These are phyloP conservation scores for Araneus ventricosus DNA, from an alignment of 1,140 invertebrate species.

Conservation along the genomic window DNA sequence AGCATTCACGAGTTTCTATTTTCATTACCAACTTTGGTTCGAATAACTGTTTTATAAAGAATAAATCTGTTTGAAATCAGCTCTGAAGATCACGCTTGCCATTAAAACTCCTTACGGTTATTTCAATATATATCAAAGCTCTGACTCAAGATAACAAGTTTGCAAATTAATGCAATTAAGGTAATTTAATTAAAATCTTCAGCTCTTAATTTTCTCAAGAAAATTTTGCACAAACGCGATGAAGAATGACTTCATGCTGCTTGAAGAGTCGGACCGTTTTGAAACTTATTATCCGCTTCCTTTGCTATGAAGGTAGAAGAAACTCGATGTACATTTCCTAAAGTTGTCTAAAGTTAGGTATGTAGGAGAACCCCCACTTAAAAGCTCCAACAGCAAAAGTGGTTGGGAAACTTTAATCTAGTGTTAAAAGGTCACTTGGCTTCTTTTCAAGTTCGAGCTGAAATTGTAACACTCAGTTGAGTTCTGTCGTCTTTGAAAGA, in stretches of 20 bases:
- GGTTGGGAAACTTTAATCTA: constrained; percentile 9
- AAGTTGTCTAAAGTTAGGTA: neutral
- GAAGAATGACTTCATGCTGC: neutral
- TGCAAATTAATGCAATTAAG: too few species aligned
- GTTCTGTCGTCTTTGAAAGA: constrained; percentile 12
- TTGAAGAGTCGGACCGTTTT: neutral
- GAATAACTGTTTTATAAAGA: neutral
- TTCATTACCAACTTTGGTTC: neutral
- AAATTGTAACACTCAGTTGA: constrained; percentile 46
- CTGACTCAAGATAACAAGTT: too few species aligned
- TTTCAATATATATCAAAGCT: too few species aligned
- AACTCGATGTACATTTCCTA: neutral
- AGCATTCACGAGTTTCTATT: too few species aligned
- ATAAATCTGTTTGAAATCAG: too few species aligned
- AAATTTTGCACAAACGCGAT: neutral
- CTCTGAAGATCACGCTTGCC: too few species aligned
- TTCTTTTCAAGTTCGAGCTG: constrained; percentile 43
- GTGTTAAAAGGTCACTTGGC: constrained; percentile 36
- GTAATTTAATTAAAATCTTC: neutral
- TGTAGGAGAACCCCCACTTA: neutral
- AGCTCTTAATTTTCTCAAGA: neutral
- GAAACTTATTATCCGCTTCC: neutral
- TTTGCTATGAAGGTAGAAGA: constrained; percentile 8
- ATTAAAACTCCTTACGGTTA: too few species aligned
- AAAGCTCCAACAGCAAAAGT: neutral